phyloP scores from a whole-genome alignment of 2,797 vertebrate species.

The Xenops minutus region DNA sequence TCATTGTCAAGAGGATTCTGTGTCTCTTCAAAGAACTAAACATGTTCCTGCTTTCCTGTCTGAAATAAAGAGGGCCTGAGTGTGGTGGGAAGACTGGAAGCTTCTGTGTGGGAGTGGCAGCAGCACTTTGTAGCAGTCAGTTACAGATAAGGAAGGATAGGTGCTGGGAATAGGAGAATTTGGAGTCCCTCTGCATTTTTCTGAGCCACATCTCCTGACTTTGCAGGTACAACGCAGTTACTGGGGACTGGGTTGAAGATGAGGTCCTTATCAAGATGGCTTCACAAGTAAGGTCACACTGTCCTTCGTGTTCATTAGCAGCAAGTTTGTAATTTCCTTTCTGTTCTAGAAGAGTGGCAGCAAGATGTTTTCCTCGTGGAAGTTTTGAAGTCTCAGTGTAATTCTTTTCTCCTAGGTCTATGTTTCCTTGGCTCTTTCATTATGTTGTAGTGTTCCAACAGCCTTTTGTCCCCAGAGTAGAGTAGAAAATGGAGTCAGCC shows the following conservation, averaged over 20 bases:
- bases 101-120: not conserved
- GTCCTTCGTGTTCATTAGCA: not conserved
- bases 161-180: not conserved
- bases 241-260: constrained; percentile 89
- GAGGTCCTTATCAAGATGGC: constrained; percentile 94
- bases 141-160: not conserved
- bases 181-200: not conserved
- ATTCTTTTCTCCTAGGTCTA: not conserved
- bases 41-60: not conserved
- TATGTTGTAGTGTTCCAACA: not conserved
- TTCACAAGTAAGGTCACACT: constrained; percentile 80
- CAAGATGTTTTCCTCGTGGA: not conserved
- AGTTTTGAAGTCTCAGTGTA: not conserved
- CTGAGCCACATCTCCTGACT: not conserved
- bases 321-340: not conserved
- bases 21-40: not conserved
- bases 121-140: not conserved
- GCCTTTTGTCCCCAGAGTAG: not conserved
- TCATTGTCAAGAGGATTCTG: not conserved
- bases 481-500: not conserved
- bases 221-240: constrained; percentile 91
- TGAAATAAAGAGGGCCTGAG: not conserved
- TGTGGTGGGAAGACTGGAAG: not conserved
- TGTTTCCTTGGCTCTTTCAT: not conserved
- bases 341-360: not conserved